Evolutionary conservation across 2,797 vertebrate species (phyloP).

Genomic region (Parauchenoglanis ngamensis): DNA sequence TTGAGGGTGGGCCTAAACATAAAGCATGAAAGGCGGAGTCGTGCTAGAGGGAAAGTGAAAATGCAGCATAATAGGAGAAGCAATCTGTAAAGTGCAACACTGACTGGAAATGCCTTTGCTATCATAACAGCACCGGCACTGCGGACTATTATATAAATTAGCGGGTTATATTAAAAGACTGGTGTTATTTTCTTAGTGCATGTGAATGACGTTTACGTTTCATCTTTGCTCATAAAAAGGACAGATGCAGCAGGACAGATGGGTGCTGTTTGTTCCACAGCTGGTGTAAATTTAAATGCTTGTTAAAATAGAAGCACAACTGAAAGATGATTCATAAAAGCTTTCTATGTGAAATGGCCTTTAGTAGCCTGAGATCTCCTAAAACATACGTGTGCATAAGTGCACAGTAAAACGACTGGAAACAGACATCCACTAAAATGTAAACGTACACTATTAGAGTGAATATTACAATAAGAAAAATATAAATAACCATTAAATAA

Average conservation of each 20-base stretch:
- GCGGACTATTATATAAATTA: background rate
- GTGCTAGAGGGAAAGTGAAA: background rate
- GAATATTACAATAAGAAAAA: background rate
- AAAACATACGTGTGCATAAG: background rate
- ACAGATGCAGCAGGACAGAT: slow-evolving; percentile 6
- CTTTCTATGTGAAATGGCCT: background rate
- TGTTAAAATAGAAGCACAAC: background rate
- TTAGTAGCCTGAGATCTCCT: background rate
- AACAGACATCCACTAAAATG: background rate
- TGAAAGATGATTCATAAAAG: background rate
- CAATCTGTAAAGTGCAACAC: background rate
- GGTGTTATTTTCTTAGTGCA: background rate
- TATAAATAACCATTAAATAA: background rate
- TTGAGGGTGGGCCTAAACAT: background rate
- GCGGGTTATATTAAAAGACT: background rate
- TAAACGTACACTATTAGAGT: background rate
- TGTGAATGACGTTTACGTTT: background rate
- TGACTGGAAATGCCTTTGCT: background rate
- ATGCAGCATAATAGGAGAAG: background rate
- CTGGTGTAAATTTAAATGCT: slow-evolving; percentile 1
- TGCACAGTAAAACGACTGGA: background rate
- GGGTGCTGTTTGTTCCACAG: background rate
- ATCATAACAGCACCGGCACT: background rate
- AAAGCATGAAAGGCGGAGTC: background rate
- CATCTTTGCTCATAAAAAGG: background rate